Base-by-base conservation (phyloP, 2,113 vertebrate genomes). In the Lampris incognitus region DNA sequence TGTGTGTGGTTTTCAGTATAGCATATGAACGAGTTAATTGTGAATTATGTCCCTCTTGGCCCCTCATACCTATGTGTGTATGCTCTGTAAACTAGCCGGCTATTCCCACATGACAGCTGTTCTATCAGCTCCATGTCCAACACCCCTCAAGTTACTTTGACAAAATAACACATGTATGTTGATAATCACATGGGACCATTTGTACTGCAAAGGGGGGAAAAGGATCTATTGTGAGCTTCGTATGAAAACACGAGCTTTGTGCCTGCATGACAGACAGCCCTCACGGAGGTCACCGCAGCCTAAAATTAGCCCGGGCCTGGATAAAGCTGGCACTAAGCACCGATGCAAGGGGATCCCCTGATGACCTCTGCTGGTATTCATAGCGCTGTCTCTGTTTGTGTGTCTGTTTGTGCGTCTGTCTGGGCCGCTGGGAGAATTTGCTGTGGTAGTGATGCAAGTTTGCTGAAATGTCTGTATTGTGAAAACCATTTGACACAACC, bases 321-420 rank as follows among this genome's bases (percentile, higher is more conserved):
- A 72, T 80, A 67, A 74, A 49, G 39, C 39, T 68, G 71, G 61
- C 64, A 10, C 74, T 78, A 76, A 78, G 79, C 55, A 60, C 24
- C 50, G 44, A 78, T 78, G 86, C 86, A 91, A 89, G 74, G 77
- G 56, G 88, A 92, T 86, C 72, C 65, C 82, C 40, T 40, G 13
- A 40, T 90, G 81, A 85, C 59, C 60, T 82, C 69, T 74, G 58
- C 58, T 67, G 59, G 24, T 87, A 83, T 89, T 80, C 74, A 72
- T 81, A 82, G 39, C 3, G 24, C 56, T 1, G 49, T 57, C 66
- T 72, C 52, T 11, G 71, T 72, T 67, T 84, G 44, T 0, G 38
- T 46, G 4, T 46, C 63, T 50, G 49, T 36, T 59, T 51, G 9
- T 10, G 24, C 2, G 40, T 72, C n/a, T 42, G 72, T 69, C 54